Evolutionary conservation across 2,888 invertebrate genomes (phyloP).

Genomic region (Cheilosia variabilis): DNA sequence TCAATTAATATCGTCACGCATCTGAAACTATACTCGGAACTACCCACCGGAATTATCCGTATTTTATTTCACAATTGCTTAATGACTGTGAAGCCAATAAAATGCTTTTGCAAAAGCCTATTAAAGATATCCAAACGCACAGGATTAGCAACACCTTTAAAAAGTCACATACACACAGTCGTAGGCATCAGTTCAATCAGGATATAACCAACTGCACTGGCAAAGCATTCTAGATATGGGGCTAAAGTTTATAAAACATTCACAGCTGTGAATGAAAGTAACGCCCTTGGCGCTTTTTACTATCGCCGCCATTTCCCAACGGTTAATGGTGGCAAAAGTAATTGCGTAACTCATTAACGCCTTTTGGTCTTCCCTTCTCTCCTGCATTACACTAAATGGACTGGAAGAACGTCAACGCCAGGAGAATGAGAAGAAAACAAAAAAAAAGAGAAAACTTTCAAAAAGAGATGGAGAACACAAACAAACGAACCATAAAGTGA

Average conservation of each 20-base stretch:
- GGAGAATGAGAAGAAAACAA: not conserved
- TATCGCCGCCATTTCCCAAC: slow-evolving; percentile 26
- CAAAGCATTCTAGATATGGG: slow-evolving; percentile 6
- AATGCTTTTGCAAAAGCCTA: not conserved
- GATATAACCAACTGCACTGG: not conserved
- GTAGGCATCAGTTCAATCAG: slow-evolving; percentile 2
- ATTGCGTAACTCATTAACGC: slow-evolving; percentile 72
- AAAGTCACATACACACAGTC: not conserved
- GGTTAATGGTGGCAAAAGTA: slow-evolving; percentile 61
- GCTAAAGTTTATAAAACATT: slow-evolving; percentile 28
- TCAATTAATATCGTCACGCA: too few species aligned
- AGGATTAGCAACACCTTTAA: not conserved
- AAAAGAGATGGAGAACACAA: slow-evolving; percentile 8
- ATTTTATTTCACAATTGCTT: slow-evolving; percentile 2
- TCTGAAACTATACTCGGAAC: too few species aligned
- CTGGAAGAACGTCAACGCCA: not conserved
- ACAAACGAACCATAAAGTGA: slow-evolving; percentile 39
- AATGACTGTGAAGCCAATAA: not conserved
- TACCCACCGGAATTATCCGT: not conserved
- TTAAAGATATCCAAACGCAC: not conserved
- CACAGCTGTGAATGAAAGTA: slow-evolving; percentile 31
- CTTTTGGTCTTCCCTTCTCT: slow-evolving; percentile 23
- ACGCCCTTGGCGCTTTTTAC: slow-evolving; percentile 27
- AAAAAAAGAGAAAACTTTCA: not conserved
- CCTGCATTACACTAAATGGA: not conserved